Evolutionary conservation across 2,113 vertebrate genomes (phyloP), one percentile per base, ranked within the genome.

Genomic region (Osmerus eperlanus): DNA sequence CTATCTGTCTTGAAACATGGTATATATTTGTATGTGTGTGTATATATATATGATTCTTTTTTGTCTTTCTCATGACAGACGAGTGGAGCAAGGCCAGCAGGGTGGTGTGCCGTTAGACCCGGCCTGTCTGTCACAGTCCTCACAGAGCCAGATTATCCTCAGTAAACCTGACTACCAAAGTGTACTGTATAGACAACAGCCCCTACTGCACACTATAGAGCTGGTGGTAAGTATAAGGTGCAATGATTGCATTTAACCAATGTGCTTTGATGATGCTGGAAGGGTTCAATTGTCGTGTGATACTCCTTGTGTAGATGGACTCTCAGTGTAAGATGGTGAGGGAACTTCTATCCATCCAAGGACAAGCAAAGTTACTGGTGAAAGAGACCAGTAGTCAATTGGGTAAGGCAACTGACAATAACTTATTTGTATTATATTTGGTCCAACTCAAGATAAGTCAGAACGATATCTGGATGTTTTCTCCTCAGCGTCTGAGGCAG

Each of bases 111-210:
- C 76, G 0, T 64, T 90, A 56, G 88, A 91, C 76, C 47, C 85
- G 12, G 51, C 76, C 59, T 80, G 77, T 19, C 21, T 91, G 70
- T 70, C 77, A 19, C 80, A 75, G 72, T 93, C 91, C n/a, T 92
- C 91, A 11, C 91, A 93, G 75, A 84, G 86, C 67, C 68, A 72
- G 51, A 67, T 93, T 13, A 89, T 94, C 70, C 77, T 79, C 79
- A 81, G 65, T 64, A 93, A 92, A 87, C 93, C 92, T 0, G 84
- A 93, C 81, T 94, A 93, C 82, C 74, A 70, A 4, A 4, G 28
- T 36, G 25, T 89, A 36, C 88, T 94, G 53, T 12, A 29, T 56
- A 78, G 89, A 78, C 91, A 92, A 28, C 79, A 79, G 47, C 71
- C 82, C 1, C 63, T 78, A 16, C 82, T 94, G 69, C 75, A 86